These are phyloP conservation scores for Hylomyscus alleni DNA, from an alignment of 2,797 vertebrate genomes.

Conservation along the genomic window DNA sequence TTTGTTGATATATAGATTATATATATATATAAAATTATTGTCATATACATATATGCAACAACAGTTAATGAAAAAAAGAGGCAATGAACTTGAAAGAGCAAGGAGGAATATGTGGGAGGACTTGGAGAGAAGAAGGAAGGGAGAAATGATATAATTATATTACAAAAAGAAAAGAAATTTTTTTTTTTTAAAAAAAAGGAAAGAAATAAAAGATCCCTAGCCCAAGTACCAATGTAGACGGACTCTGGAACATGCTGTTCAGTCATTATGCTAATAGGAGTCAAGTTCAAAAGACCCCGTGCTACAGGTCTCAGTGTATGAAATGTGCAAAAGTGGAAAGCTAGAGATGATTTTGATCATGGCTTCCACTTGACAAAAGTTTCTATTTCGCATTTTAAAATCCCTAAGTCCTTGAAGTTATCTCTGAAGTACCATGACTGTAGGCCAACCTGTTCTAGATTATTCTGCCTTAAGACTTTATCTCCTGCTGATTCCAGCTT, in stretches of 20 bases:
- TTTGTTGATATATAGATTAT: not conserved
- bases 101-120: not conserved
- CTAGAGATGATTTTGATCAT: not conserved
- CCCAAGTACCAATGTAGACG: not conserved
- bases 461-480: not conserved
- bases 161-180: not conserved
- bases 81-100: not conserved
- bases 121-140: not conserved
- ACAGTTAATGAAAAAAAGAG: not conserved
- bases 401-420: not conserved
- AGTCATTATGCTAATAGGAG: not conserved
- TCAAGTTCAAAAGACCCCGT: not conserved
- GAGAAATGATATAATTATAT: not conserved
- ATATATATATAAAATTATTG: not conserved
- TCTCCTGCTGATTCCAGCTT: not conserved
- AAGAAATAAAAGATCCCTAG: not conserved
- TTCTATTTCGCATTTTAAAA: conserved; percentile 23
- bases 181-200: not conserved
- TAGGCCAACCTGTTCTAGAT: not conserved
- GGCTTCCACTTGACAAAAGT: not conserved
- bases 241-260: not conserved
- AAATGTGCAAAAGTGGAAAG: not conserved
- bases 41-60: too few species aligned
- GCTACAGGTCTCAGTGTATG: not conserved
- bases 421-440: not conserved